A percentile compares a stretch with the other conserved stretches of the same genome.
phyloP scores from a whole-genome alignment of 2,888 invertebrate species.

The Drosophila falleni region DNA sequence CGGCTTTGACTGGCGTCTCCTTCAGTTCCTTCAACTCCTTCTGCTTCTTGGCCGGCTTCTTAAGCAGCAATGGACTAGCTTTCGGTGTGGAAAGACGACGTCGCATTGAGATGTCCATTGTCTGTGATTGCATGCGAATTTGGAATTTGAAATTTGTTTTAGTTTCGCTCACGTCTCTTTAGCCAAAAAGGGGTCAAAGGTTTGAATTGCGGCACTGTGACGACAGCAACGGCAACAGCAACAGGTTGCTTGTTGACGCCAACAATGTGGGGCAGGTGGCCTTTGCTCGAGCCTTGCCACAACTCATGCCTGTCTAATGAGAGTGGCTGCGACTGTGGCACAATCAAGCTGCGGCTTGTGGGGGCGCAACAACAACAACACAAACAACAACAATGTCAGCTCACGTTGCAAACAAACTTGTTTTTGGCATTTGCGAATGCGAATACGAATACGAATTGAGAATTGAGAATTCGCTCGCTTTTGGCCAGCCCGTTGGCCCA shows the following conservation, averaged over 20 bases:
- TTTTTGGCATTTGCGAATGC: slow-evolving; percentile 57
- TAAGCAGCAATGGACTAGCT: slow-evolving; percentile 88
- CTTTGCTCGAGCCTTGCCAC: slow-evolving; percentile 65
- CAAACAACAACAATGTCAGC: slow-evolving; percentile 42
- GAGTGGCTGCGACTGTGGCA: slow-evolving; percentile 34
- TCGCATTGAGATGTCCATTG: slow-evolving; percentile 89
- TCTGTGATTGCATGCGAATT: slow-evolving; percentile 52
- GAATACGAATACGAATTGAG: slow-evolving; percentile 12
- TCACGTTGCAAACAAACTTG: slow-evolving; percentile 67
- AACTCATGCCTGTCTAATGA: slow-evolving; percentile 50
- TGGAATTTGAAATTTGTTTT: slow-evolving; percentile 10
- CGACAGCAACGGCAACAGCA: slow-evolving; percentile 44
- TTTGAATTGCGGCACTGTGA: slow-evolving; percentile 35
- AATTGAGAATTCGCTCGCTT: slow-evolving; percentile 44
- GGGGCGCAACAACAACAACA: slow-evolving; percentile 41
- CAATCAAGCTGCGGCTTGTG: slow-evolving; percentile 30
- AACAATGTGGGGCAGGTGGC: slow-evolving; percentile 75
- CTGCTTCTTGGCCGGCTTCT: slow-evolving; percentile 81
- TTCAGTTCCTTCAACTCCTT: slow-evolving; percentile 44
- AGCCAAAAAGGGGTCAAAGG: slow-evolving; percentile 60
- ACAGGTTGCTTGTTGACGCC: slow-evolving; percentile 56
- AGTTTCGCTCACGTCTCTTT: slow-evolving; percentile 42
- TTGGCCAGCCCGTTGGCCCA: slow-evolving; percentile 40
- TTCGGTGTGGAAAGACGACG: slow-evolving; percentile 91
- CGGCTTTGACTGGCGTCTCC: slow-evolving; percentile 85